A percentile compares a stretch with the other conserved stretches of the same genome.
Conservation (phyloP, 2,888 invertebrate species). For the Pterobdella sp. region DNA sequence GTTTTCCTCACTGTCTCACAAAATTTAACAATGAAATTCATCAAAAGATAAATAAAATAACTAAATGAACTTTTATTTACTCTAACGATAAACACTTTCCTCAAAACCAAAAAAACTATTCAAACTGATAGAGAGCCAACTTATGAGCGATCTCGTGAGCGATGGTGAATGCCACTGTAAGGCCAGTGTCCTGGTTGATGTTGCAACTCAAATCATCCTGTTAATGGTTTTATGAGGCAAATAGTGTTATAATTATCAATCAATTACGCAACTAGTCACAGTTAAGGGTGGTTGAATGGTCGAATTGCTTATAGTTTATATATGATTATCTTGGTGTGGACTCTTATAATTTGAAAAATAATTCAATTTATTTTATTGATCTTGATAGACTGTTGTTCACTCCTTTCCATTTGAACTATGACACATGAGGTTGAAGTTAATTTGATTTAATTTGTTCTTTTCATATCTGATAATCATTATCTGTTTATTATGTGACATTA, state of each 20-base stretch:
- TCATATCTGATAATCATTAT: too few relatives aligned
- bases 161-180: slow-evolving; percentile 77
- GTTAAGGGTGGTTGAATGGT: not conserved
- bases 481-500: too few relatives aligned
- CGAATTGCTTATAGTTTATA: too few relatives aligned
- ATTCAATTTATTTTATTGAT: too few relatives aligned
- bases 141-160: slow-evolving; percentile 86
- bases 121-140: slow-evolving; percentile 57
- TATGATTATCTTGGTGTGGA: too few relatives aligned
- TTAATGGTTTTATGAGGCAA: slow-evolving; percentile 55
- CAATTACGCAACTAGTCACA: not conserved
- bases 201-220: slow-evolving; percentile 74
- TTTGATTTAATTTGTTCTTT: too few relatives aligned
- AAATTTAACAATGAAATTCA: too few relatives aligned
- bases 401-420: too few relatives aligned
- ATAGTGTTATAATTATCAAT: not conserved
- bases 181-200: slow-evolving; percentile 82
- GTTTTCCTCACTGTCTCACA: too few relatives aligned
- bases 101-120: not conserved
- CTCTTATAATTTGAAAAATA: too few relatives aligned
- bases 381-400: too few relatives aligned
- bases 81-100: not conserved
- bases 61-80: not conserved
- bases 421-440: too few relatives aligned
- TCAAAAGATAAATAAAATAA: not conserved